These are phyloP conservation scores for Ethmia dodecea DNA, from an alignment of 2,888 invertebrate species.

Conservation along the genomic window DNA sequence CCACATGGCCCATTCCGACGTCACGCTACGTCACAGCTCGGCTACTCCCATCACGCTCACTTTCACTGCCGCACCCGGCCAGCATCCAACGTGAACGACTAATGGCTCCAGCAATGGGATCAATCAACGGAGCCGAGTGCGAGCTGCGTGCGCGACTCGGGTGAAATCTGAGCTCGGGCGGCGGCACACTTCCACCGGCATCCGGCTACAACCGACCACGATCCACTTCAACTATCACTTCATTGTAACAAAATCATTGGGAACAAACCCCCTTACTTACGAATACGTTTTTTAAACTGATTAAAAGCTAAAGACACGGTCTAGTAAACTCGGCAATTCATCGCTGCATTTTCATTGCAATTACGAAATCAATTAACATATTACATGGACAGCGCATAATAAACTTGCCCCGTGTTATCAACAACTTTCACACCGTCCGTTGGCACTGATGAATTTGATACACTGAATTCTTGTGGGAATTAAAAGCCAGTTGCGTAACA, in stretches of 20 bases:
- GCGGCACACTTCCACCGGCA: slow-evolving; percentile 57
- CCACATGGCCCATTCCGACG: slow-evolving; percentile 73
- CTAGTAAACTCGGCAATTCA: slow-evolving; percentile 28
- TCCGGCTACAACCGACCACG: slow-evolving; percentile 40
- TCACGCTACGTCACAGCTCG: slow-evolving; percentile 59
- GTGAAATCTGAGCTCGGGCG: slow-evolving; percentile 58
- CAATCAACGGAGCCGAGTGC: slow-evolving; percentile 43
- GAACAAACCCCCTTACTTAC: slow-evolving; percentile 23
- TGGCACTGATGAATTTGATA: slow-evolving; percentile 5
- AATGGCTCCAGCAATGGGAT: slow-evolving; percentile 46
- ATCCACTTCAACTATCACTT: slow-evolving; percentile 24
- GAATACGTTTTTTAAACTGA: slow-evolving; percentile 24
- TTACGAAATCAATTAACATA: slow-evolving; percentile 42
- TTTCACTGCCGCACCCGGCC: slow-evolving; percentile 51
- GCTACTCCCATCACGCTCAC: slow-evolving; percentile 53
- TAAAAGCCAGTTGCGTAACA: background rate
- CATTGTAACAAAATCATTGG: slow-evolving; percentile 17
- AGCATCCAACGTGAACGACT: slow-evolving; percentile 36
- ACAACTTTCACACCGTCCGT: slow-evolving; percentile 31
- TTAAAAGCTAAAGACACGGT: slow-evolving; percentile 19
- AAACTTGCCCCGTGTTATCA: slow-evolving; percentile 24
- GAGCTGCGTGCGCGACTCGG: slow-evolving; percentile 61
- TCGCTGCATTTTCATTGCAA: slow-evolving; percentile 34
- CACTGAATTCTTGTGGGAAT: slow-evolving; percentile 13
- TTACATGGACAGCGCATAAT: slow-evolving; percentile 30